Conservation (phyloP, 2,888 invertebrate species). For the Falcaria lacertinaria region DNA sequence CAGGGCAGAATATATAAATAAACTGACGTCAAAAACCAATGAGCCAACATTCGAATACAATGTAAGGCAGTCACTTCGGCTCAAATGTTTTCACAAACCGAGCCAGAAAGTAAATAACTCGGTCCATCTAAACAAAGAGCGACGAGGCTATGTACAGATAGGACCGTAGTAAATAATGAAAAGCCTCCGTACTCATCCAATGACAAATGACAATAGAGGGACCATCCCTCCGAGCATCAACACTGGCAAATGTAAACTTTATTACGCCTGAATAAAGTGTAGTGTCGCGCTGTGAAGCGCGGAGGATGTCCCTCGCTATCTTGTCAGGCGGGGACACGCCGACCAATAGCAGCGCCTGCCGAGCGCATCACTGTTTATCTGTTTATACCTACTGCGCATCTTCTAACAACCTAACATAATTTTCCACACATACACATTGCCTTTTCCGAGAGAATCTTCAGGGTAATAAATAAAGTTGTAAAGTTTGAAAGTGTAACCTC, state of each 20-base stretch:
- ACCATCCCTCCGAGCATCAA: slow-evolving; percentile 59
- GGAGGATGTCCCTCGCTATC: slow-evolving; percentile 76
- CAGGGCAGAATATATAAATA: no score
- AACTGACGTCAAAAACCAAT: no score
- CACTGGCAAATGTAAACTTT: slow-evolving; percentile 36
- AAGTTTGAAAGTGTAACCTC: slow-evolving; percentile 35
- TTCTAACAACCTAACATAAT: slow-evolving; percentile 9
- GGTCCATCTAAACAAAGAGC: not conserved
- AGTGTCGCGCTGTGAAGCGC: slow-evolving; percentile 24
- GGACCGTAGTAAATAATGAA: slow-evolving; percentile 62
- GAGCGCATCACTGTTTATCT: slow-evolving; percentile 71
- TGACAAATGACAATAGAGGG: slow-evolving; percentile 73
- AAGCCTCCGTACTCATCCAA: slow-evolving; percentile 72
- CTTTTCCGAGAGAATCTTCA: no score
- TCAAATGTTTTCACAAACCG: not conserved
- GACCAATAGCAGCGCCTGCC: slow-evolving; percentile 57
- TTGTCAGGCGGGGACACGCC: slow-evolving; percentile 74
- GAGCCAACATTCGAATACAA: not conserved
- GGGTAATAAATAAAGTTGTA: no score
- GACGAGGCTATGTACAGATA: slow-evolving; percentile 26
- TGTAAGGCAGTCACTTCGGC: not conserved
- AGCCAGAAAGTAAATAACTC: not conserved
- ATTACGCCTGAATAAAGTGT: slow-evolving; percentile 19
- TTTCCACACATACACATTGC: no score
- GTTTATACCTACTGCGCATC: slow-evolving; percentile 65